These are phyloP conservation scores for Idris sp. DNA, from an alignment of 1,140 invertebrate genomes.

Conservation along the genomic window DNA sequence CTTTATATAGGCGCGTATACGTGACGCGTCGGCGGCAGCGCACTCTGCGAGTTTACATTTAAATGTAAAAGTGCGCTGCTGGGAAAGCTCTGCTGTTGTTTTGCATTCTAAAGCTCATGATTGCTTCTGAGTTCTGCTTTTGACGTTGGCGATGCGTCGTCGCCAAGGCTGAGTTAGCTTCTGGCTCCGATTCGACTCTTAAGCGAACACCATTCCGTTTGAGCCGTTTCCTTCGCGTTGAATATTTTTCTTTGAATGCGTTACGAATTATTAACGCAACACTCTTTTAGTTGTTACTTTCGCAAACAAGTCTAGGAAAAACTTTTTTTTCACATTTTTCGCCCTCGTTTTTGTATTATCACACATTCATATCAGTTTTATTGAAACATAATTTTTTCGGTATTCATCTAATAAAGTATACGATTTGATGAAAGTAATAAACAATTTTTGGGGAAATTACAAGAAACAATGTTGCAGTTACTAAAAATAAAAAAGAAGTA, in stretches of 20 bases:
- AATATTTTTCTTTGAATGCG: conserved; percentile 49
- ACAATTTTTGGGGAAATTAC: no score
- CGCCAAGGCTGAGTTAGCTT: conserved; percentile 49
- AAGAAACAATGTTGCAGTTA: no score
- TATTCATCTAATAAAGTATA: no score
- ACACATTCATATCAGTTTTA: no score
- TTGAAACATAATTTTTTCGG: no score
- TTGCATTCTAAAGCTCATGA: conserved; percentile 80
- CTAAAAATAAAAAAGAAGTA: no score
- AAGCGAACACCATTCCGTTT: conserved; percentile 55
- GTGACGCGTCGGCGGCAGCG: conserved; percentile 51
- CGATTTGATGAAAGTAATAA: no score
- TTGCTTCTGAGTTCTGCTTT: conserved; percentile 79
- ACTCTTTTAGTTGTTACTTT: conserved; percentile 20
- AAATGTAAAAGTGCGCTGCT: conserved; percentile 77
- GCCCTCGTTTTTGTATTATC: no score
- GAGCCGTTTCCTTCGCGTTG: conserved; percentile 28
- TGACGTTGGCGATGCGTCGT: conserved; percentile 66
- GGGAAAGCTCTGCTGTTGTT: conserved; percentile 77
- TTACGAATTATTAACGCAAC: conserved; percentile 44
- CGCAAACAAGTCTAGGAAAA: no score
- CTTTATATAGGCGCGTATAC: conserved; percentile 62
- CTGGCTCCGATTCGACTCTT: conserved; percentile 45
- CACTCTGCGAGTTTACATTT: conserved; percentile 78
- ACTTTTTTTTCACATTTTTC: no score